Conservation (phyloP, 2,113 vertebrate species). For the Buteo buteo region DNA sequence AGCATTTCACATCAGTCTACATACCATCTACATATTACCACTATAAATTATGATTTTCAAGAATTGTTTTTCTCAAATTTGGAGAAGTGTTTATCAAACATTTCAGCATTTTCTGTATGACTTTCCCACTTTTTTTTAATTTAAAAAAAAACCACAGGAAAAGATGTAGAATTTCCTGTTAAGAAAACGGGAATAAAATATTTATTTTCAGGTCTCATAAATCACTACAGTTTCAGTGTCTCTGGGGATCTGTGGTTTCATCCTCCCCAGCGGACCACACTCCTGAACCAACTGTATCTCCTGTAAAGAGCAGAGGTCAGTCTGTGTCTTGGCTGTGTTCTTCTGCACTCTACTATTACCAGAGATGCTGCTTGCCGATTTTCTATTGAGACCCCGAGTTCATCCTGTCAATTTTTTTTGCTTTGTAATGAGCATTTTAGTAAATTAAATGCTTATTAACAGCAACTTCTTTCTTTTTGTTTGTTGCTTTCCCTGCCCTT, state of each 20-base stretch:
- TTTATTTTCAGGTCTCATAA: background rate
- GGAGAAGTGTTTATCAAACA: background rate
- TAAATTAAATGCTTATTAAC: background rate
- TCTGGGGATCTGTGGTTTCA: slow-evolving; percentile 16
- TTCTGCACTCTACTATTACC: background rate
- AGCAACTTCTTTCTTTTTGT: background rate
- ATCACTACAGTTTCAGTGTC: background rate
- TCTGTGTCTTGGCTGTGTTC: background rate
- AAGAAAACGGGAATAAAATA: background rate
- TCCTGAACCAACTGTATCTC: background rate
- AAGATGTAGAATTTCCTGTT: background rate
- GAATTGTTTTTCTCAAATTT: background rate
- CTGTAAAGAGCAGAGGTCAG: background rate
- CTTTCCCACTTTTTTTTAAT: background rate
- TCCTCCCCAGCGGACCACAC: background rate
- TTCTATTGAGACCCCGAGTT: background rate
- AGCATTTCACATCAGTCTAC: background rate
- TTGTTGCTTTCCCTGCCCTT: background rate
- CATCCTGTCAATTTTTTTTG: background rate
- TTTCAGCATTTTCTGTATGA: background rate
- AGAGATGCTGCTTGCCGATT: background rate
- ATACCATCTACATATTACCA: background rate
- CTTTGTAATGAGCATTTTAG: background rate
- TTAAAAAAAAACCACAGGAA: background rate
- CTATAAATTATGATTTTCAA: background rate